Evolutionary conservation across 2,113 vertebrate species (phyloP), one percentile per base, ranked within the genome.

Genomic region (Kryptolebias marmoratus): DNA sequence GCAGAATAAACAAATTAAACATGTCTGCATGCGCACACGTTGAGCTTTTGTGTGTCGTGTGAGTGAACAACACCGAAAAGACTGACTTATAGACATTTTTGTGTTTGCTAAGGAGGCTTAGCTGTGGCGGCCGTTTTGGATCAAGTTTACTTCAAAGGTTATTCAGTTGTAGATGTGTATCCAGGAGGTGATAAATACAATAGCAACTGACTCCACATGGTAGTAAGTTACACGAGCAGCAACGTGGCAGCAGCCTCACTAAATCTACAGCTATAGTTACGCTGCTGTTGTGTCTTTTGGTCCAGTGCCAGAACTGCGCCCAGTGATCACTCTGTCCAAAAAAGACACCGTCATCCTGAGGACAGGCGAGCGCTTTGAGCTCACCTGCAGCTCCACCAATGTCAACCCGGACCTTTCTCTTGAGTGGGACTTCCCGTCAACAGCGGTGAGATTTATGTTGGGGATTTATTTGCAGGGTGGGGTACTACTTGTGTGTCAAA

Each of bases 401-500:
- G 70, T 93, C 76, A 93, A 94, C 89, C 85, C 89, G 9, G 87
- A 93, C 59, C 85, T 94, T 63, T 85, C 68, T 48, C 59, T 94
- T 50, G 89, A 65, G 27, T 94, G 93, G 93, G 69, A 86, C 68
- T 82, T 82, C 64, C 93, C 93, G n/a, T 39, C 61, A 5, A 58
- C 69, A 64, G 84, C 71, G 87, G 93, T 94, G 76, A 90, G 90
- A 85, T 49, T 53, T 39, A 79, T 27, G 36, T 53, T 3, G 27
- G 39, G 27, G 50, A 71, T 32, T 47, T 44, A 27, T 22, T 13
- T 16, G 39, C 3, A 63, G 32, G 22, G 47, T 50, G 42, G 7
- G n/a, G 11, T 49, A 52, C 30, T 55, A 28, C 15, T 39, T 47
- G 13, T 14, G 11, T 72, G 69, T 56, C 48, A 54, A 60, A 66